Conservation (phyloP, 2,797 vertebrate genomes). For the Falco peregrinus region DNA sequence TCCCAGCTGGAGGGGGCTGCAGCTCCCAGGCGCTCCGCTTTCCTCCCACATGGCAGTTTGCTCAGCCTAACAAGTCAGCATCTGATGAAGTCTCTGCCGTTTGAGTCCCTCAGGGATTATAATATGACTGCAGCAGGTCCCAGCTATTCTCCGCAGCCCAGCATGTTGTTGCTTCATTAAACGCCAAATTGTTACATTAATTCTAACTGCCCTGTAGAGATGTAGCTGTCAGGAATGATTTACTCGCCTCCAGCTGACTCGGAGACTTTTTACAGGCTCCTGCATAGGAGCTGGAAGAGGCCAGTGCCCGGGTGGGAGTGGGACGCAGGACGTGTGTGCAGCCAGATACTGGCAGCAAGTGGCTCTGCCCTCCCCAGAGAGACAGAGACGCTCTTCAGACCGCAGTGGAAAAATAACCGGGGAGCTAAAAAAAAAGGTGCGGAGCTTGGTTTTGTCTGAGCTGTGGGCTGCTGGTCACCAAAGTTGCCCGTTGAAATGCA, state of each 20-base stretch:
- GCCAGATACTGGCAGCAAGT: not conserved
- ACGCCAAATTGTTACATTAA: constrained; percentile 89
- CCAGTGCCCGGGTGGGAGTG: not conserved
- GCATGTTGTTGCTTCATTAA: constrained; percentile 87
- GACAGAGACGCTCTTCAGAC: not conserved
- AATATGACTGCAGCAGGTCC: constrained; percentile 62
- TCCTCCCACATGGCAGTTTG: not conserved
- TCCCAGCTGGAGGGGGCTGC: constrained; percentile 17
- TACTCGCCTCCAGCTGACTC: constrained; percentile 87
- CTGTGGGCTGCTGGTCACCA: not conserved
- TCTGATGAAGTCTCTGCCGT: constrained; percentile 56
- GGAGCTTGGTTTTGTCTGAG: not conserved
- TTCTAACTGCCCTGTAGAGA: constrained; percentile 87
- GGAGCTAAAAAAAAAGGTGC: not conserved
- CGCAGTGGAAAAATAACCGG: not conserved
- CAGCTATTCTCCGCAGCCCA: constrained; percentile 50
- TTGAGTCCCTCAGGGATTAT: constrained; percentile 41
- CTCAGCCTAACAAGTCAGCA: constrained; percentile 35
- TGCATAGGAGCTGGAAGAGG: not conserved
- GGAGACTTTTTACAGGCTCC: constrained; percentile 19
- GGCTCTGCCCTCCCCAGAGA: not conserved
- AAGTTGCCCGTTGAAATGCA: not conserved
- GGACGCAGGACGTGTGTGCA: not conserved
- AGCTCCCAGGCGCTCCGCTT: not conserved
- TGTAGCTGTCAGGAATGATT: constrained; percentile 93